Evolutionary conservation across 2,113 vertebrate genomes (phyloP).

Genomic region (Sylvilagus bachmani): DNA sequence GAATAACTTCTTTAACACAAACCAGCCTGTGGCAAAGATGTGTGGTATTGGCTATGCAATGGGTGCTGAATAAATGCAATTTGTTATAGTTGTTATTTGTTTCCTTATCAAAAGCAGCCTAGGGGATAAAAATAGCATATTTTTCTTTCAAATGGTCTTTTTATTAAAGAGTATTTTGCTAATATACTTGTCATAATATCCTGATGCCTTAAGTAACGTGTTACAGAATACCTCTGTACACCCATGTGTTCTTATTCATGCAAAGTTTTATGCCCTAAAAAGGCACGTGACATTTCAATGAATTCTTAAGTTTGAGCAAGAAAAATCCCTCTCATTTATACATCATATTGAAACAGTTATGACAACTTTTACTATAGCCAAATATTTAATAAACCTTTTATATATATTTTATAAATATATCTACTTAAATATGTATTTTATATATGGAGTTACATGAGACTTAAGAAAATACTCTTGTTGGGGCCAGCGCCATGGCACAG

Average conservation of each 20-base stretch:
- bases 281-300: accelerated
- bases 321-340: background rate
- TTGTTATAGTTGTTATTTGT: conserved; percentile 52
- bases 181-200: background rate
- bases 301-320: background rate
- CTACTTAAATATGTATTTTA: background rate
- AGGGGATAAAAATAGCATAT: background rate
- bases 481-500: too few relatives aligned
- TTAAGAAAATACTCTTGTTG: background rate
- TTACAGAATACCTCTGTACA: background rate
- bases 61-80: conserved; percentile 63
- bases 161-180: conserved; percentile 57
- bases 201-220: background rate
- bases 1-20: background rate
- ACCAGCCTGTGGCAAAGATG: background rate
- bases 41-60: conserved; percentile 1
- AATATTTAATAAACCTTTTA: background rate
- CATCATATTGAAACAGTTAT: background rate
- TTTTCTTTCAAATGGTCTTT: conserved; percentile 60
- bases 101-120: conserved; percentile 43
- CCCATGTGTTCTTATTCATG: background rate
- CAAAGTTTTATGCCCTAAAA: background rate
- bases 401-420: background rate
- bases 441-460: background rate
- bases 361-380: background rate